Conservation (phyloP, 2,888 invertebrate genomes). For the Folsomia manolachei region DNA sequence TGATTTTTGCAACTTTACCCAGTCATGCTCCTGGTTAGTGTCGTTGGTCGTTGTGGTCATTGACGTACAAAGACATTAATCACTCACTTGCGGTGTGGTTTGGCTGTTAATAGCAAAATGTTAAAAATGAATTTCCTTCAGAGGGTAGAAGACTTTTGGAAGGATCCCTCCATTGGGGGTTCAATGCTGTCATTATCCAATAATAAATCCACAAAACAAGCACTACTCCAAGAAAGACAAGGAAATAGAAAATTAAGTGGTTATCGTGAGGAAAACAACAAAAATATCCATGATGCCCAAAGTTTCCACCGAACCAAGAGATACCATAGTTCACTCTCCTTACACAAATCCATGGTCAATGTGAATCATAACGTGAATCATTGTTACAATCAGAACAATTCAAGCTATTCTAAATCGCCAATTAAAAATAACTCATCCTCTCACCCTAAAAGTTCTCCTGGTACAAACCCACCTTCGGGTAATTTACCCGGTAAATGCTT, state of each 20-base stretch:
- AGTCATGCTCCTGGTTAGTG: too few species aligned
- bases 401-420: neutral
- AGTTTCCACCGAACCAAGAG: constrained; percentile 34
- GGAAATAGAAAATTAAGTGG: constrained; percentile 4
- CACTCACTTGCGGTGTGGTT: neutral
- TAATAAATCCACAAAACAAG: neutral
- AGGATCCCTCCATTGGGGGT: constrained; percentile 11
- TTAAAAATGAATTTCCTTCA: neutral
- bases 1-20: too few species aligned
- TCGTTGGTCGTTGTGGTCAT: too few species aligned
- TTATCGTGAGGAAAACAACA: neutral
- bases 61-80: neutral
- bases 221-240: neutral
- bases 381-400: neutral
- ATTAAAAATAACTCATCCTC: neutral
- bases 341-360: too few species aligned
- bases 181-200: neutral
- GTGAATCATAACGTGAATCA: too few species aligned
- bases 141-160: constrained; percentile 19
- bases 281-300: neutral
- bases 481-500: neutral
- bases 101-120: neutral
- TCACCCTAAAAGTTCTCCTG: too few species aligned
- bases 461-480: too few species aligned
- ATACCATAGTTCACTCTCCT: constrained; percentile 38